phyloP scores from a whole-genome alignment of 2,113 vertebrate genomes.

The Cheilinus undulatus region DNA sequence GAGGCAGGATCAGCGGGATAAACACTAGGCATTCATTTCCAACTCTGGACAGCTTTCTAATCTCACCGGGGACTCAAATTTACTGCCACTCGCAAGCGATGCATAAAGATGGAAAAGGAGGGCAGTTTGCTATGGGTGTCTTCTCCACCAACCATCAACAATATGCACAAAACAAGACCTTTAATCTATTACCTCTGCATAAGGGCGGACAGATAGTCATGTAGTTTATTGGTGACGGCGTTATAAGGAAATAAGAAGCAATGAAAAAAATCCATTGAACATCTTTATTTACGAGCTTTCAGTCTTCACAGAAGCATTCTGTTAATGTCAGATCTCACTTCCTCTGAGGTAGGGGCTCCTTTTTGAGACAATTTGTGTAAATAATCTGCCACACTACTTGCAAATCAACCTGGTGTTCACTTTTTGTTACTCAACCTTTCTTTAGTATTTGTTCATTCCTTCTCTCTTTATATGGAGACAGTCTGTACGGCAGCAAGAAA shows the following conservation, averaged over 20 bases:
- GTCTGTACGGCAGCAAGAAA: background rate
- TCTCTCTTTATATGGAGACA: background rate
- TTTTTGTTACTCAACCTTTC: background rate
- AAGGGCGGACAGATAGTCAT: constrained; percentile 16
- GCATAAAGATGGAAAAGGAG: constrained; percentile 43
- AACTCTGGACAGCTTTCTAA: constrained; percentile 61
- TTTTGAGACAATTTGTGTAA: too few species aligned
- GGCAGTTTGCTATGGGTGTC: background rate
- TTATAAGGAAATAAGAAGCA: constrained; percentile 23
- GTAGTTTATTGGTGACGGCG: constrained; percentile 38
- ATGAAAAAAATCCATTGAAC: constrained; percentile 33
- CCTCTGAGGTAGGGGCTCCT: too few species aligned
- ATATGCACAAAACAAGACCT: constrained; percentile 46
- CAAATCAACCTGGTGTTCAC: too few species aligned
- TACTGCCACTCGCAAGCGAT: constrained; percentile 58
- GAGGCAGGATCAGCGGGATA: constrained; percentile 50
- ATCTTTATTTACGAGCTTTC: constrained; percentile 10
- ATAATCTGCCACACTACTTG: background rate
- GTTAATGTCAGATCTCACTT: background rate
- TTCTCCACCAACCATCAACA: constrained; percentile 28
- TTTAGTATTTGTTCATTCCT: too few species aligned
- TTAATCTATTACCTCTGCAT: constrained; percentile 24
- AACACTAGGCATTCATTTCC: constrained; percentile 66
- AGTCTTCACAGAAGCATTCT: background rate
- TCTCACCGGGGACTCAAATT: constrained; percentile 55